A percentile compares a stretch with the other conserved stretches of the same genome.
Conservation (phyloP, 2,113 vertebrate genomes). For the Phyllopteryx taeniolatus region DNA sequence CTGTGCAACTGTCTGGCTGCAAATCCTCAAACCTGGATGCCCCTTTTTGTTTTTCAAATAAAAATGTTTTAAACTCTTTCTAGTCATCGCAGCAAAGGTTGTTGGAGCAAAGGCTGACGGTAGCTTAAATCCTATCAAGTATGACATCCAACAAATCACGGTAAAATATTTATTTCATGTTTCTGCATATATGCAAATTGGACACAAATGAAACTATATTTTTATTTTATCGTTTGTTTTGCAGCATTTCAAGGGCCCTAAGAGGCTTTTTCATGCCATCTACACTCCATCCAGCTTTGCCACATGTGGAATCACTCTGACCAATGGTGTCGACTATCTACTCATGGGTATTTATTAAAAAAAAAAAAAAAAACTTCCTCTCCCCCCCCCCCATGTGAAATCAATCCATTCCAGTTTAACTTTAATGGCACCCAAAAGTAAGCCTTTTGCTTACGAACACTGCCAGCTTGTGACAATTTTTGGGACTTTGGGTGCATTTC, state of each 20-base stretch:
- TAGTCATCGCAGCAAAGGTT: neutral
- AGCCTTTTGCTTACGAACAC: neutral
- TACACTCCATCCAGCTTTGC: conserved; percentile 86
- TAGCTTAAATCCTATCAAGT: neutral
- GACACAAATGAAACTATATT: neutral
- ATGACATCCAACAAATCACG: neutral
- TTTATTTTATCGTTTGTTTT: neutral
- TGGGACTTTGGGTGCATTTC: no score
- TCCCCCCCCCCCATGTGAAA: no score
- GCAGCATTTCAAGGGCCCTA: conserved; percentile 88
- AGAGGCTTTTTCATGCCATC: conserved; percentile 76
- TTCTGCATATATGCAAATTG: neutral
- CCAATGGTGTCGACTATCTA: conserved; percentile 85
- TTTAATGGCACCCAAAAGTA: no score
- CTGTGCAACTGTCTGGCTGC: no score
- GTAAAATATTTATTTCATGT: neutral
- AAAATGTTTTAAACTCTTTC: neutral
- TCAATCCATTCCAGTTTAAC: no score
- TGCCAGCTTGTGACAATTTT: no score
- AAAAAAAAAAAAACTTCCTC: no score
- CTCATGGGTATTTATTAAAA: conserved; percentile 78
- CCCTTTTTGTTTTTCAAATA: neutral
- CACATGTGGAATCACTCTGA: conserved; percentile 85
- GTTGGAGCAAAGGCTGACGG: neutral
- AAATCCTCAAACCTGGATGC: no score